These are phyloP conservation scores for Aphelocoma coerulescens DNA, from an alignment of 2,113 vertebrate species.

Conservation along the genomic window DNA sequence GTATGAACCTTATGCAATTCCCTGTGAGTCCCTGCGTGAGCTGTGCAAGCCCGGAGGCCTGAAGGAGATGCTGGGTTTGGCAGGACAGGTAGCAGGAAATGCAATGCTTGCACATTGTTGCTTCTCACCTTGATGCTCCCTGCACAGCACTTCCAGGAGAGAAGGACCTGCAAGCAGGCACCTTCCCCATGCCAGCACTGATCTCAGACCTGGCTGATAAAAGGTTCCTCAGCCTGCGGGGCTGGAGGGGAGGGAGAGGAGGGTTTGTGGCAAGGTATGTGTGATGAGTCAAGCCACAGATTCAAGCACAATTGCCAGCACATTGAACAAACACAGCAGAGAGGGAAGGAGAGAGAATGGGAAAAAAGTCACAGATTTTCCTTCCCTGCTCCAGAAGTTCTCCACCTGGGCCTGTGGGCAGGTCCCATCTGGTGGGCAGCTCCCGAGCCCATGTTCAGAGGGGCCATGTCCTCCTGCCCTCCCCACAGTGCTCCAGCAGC, in stretches of 20 bases:
- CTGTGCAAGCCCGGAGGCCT: not conserved
- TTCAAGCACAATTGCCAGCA: not conserved
- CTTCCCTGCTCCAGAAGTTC: not conserved
- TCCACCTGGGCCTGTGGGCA: not conserved
- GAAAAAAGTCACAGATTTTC: not conserved
- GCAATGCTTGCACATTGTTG: not conserved
- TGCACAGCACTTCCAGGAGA: not conserved
- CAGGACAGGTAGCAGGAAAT: not conserved
- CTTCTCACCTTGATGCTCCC: not conserved
- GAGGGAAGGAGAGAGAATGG: not conserved
- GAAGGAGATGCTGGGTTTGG: not conserved
- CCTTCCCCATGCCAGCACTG: not conserved
- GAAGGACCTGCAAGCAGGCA: not conserved
- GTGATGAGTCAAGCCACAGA: not conserved
- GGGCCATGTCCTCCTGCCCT: not conserved
- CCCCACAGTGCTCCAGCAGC: not conserved
- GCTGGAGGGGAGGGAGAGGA: not conserved
- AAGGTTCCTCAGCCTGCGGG: not conserved
- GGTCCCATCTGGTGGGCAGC: not conserved
- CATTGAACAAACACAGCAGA: not conserved
- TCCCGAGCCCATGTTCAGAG: not conserved
- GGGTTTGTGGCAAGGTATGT: not conserved
- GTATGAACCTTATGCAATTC: fast-evolving
- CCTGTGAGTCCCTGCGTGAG: fast-evolving
- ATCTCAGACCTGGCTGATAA: not conserved